A percentile compares a stretch with the other conserved stretches of the same genome.
These are phyloP conservation scores for human DNA, from an alignment of 2,113 vertebrate genomes.

Conservation along the genomic window GRCh38 chr9:114770501-114771000, in stretches of 20 bases:
- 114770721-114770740: neutral
- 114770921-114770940: neutral
- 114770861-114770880: neutral
- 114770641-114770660: neutral
- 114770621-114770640: neutral
- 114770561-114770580: neutral
- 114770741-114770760: neutral
- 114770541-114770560: neutral
- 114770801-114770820: neutral
- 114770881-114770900: neutral
- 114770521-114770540: neutral
- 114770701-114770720: neutral
- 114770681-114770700: neutral
- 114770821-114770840: neutral
- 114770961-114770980: neutral
- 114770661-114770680: neutral
- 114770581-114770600: neutral
- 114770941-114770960: neutral
- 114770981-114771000: neutral
- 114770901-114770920: neutral
- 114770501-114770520: neutral
- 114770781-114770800: neutral
- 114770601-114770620: neutral
- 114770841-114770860: neutral
- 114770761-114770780: neutral